Percentiles rank a stretch among this genome's conserved stretches.
phyloP scores from a whole-genome alignment of 2,797 vertebrate species.

The Fundulus diaphanus region DNA sequence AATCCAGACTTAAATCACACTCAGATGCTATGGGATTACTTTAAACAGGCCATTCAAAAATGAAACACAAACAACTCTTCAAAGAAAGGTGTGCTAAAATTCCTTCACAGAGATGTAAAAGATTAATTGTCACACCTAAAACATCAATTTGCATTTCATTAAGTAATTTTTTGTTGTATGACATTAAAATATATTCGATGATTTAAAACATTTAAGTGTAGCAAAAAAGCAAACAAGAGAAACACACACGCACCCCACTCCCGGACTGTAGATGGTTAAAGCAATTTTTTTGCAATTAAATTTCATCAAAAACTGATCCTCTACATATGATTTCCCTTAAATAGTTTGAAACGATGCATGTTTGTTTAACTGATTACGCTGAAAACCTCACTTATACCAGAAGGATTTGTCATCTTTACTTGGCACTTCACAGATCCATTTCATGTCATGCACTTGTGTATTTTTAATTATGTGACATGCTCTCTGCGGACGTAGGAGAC shows the following conservation, averaged over 20 bases:
- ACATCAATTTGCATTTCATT: not conserved
- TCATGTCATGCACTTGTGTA: not conserved
- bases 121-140: not conserved
- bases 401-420: slow-evolving; percentile 20
- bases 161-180: not conserved
- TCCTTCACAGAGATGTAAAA: not conserved
- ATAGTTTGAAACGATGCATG: slow-evolving; percentile 1
- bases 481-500: slow-evolving; percentile 38
- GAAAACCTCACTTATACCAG: slow-evolving; percentile 10
- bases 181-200: not conserved
- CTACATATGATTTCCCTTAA: slow-evolving; percentile 15
- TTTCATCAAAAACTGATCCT: slow-evolving; percentile 31
- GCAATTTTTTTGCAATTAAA: slow-evolving; percentile 52
- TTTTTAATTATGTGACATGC: slow-evolving; percentile 14
- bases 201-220: not conserved
- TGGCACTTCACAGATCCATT: slow-evolving; percentile 6
- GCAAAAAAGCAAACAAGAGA: not conserved
- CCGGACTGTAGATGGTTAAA: slow-evolving; percentile 25
- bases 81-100: not conserved
- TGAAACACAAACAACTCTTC: not conserved
- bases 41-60: not conserved
- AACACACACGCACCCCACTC: not conserved
- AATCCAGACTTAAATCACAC: not conserved
- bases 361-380: slow-evolving; percentile 11
- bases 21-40: not conserved